A percentile compares a stretch with the other conserved stretches of the same genome.
phyloP scores from a whole-genome alignment of 2,113 vertebrate genomes.

The Chloebia gouldiae region DNA sequence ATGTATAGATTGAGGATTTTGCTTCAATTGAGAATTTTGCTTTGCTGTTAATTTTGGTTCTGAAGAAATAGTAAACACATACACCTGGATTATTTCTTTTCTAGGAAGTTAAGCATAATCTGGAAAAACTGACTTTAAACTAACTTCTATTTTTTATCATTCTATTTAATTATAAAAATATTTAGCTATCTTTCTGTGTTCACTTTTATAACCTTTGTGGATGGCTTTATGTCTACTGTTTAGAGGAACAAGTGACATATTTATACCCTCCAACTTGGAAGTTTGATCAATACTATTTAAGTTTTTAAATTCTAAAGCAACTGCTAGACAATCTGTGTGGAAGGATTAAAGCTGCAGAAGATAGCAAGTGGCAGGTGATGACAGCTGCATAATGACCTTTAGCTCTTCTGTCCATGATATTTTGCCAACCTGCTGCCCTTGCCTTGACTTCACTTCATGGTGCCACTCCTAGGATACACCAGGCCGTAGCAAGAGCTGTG shows the following conservation, averaged over 20 bases:
- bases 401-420: background rate
- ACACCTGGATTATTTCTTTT: background rate
- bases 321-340: background rate
- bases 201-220: background rate
- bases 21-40: background rate
- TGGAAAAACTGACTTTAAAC: background rate
- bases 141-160: background rate
- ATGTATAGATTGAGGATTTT: background rate
- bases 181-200: background rate
- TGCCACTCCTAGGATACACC: background rate
- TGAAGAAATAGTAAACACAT: background rate
- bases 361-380: background rate
- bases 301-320: background rate
- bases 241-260: background rate
- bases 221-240: background rate
- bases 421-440: background rate
- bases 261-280: background rate
- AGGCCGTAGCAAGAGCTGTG: background rate
- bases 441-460: background rate
- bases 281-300: background rate
- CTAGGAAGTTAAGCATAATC: background rate
- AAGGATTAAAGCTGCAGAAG: background rate
- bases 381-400: accelerated
- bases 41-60: background rate
- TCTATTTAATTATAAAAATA: background rate